Base-by-base conservation (phyloP, 2,888 invertebrate species). In the Dolichomitus sp. region DNA sequence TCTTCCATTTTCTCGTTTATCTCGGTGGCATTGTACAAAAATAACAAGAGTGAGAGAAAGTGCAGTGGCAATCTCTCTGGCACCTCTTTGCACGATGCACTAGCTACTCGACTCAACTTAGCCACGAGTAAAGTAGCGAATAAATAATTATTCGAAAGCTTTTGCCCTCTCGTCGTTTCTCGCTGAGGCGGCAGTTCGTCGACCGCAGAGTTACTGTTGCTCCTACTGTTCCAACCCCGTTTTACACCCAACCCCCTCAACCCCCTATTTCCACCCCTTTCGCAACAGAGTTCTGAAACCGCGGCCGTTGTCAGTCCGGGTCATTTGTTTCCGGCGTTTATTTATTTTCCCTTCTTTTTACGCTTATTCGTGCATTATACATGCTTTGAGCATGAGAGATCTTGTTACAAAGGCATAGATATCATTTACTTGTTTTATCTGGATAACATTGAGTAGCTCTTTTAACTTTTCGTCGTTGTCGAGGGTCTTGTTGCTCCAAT, bases 61-160 rank as follows among this genome's bases (percentile, higher is more conserved):
- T 17, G 45, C 52, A 37, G 19, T 12, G 52, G 52, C 48, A 59
- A 73, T 73, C 33, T 33, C 48, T 27, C 45, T 45, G 33, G 45
- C 52, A 19, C 63, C 52, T 17, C 33, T 75, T 66, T 48, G 70
- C 17, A 4, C 40, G 33, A 1, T 30, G 61, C 23, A 12, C 40
- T 12, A 27, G 30, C n/a, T 6, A 40, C 75, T 57, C 40, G 27
- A 66, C 52, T n/a, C 48, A 27, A 61, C 50, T 19, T 19, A 61
- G 59, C 19, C 19, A 23, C 30, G 30, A 45, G 77, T 61, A 68
- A 77, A 83, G 80, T 69, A 80, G 77, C 81, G 68, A 81, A 77
- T 83, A 80, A 80, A 80, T 80, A 77, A 83, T 83, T 80, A 77
- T 83, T 83, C 74, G 82, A 75, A 72, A 84, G 80, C 76, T 83